Percentiles rank a stretch among this genome's conserved stretches.
Conservation (phyloP, 1,140 invertebrate genomes). For the Luehdorfia chinensis region DNA sequence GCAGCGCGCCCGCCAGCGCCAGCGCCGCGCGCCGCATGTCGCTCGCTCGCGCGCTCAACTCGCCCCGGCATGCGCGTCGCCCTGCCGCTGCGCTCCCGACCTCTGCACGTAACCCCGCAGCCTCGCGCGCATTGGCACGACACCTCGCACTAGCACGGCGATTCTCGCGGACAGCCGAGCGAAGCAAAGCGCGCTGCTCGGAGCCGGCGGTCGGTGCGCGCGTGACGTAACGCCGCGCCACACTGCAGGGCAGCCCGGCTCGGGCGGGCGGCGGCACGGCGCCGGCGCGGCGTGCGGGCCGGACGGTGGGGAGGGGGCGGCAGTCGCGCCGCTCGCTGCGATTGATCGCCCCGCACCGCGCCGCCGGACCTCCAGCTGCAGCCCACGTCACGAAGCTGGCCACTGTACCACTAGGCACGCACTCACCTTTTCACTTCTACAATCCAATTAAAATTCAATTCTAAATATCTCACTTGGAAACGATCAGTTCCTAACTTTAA, state of each 20-base stretch:
- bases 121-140: too few relatives aligned
- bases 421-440: background rate
- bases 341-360: constrained; percentile 13
- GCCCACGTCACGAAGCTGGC: background rate
- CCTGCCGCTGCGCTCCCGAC: background rate
- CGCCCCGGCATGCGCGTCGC: constrained; percentile 1
- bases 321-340: constrained; percentile 7
- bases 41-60: background rate
- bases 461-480: too few relatives aligned
- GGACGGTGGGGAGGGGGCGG: constrained; percentile 1
- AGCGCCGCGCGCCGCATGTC: constrained; percentile 13
- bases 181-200: background rate
- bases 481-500: too few relatives aligned
- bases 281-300: constrained; percentile 7
- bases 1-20: constrained; percentile 18
- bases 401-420: constrained; percentile 1
- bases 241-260: constrained; percentile 31
- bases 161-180: background rate
- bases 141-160: too few relatives aligned
- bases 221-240: constrained; percentile 48
- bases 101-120: too few relatives aligned
- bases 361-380: constrained; percentile 14
- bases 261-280: constrained; percentile 8
- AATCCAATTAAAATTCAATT: too few relatives aligned
- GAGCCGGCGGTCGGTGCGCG: constrained; percentile 4